Conservation (phyloP, 2,113 vertebrate genomes). For the Chionomys nivalis region DNA sequence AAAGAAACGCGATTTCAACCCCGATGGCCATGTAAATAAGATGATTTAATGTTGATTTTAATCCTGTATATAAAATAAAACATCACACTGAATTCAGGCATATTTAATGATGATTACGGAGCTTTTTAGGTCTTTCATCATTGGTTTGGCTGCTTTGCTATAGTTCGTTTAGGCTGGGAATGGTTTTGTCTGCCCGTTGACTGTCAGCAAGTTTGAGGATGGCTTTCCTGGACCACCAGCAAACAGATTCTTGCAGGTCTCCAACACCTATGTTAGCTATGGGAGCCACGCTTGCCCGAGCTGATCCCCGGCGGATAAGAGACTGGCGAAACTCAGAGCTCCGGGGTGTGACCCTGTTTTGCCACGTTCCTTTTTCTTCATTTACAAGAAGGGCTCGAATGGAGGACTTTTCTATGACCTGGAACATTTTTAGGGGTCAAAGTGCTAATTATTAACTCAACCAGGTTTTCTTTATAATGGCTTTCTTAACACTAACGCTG, state of each 20-base stretch:
- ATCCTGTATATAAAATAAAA: slow-evolving; percentile 91
- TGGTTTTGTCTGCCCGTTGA: slow-evolving; percentile 83
- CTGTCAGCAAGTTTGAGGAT: slow-evolving; percentile 74
- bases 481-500: slow-evolving; percentile 84
- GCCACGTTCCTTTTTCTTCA: slow-evolving; percentile 82
- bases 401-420: slow-evolving; percentile 81
- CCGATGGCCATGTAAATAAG: slow-evolving; percentile 92
- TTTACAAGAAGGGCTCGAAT: slow-evolving; percentile 79
- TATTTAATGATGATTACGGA: slow-evolving; percentile 88
- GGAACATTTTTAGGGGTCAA: slow-evolving; percentile 84
- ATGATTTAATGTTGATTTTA: slow-evolving; percentile 91
- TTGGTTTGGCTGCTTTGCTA: slow-evolving; percentile 84
- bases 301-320: slow-evolving; percentile 69
- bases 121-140: slow-evolving; percentile 85
- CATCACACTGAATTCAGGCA: slow-evolving; percentile 87
- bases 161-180: slow-evolving; percentile 88
- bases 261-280: neutral
- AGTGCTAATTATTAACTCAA: slow-evolving; percentile 89
- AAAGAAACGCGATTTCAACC: slow-evolving; percentile 84
- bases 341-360: slow-evolving; percentile 75
- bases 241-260: slow-evolving; percentile 63
- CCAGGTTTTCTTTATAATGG: slow-evolving; percentile 85
- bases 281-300: slow-evolving; percentile 44
- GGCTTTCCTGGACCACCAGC: slow-evolving; percentile 78
- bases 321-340: slow-evolving; percentile 76